These are phyloP conservation scores for Lordiphosa andalusiaca DNA, from an alignment of 2,888 invertebrate genomes.

Conservation along the genomic window DNA sequence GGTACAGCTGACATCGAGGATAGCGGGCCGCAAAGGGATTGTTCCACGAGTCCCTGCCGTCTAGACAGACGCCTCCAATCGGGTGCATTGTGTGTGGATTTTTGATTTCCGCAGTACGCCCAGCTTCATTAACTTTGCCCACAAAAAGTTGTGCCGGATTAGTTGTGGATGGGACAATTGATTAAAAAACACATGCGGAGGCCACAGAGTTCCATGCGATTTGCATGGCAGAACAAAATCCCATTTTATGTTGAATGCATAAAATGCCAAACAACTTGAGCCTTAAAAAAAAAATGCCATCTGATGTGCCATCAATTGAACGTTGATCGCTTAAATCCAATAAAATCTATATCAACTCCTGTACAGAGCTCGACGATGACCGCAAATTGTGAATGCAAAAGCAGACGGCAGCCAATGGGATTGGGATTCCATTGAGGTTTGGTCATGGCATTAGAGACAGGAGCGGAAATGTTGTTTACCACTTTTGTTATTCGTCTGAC, in stretches of 20 bases:
- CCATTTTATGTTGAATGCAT: constrained; percentile 42
- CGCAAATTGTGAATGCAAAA: constrained; percentile 41
- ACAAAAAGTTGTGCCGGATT: constrained; percentile 36
- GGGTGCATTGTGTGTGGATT: constrained; percentile 29
- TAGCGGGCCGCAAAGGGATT: constrained; percentile 56
- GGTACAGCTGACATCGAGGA: constrained; percentile 68
- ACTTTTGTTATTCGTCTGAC: constrained; percentile 5
- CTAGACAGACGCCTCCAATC: constrained; percentile 33
- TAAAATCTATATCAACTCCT: constrained; percentile 34
- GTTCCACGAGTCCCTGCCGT: constrained; percentile 31
- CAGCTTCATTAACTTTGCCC: constrained; percentile 54
- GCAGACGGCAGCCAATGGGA: not conserved
- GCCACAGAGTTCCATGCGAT: constrained; percentile 16
- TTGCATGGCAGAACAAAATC: constrained; percentile 38
- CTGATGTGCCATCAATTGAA: constrained; percentile 49
- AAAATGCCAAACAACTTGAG: constrained; percentile 33
- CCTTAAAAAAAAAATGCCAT: constrained; percentile 39
- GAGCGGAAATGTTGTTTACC: constrained; percentile 9
- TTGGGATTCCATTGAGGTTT: constrained; percentile 2
- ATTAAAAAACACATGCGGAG: constrained; percentile 35
- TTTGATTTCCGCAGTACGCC: constrained; percentile 36
- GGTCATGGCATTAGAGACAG: constrained; percentile 5
- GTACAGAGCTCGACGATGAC: constrained; percentile 18
- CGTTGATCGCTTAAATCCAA: constrained; percentile 49
- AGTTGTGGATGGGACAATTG: constrained; percentile 28